Percentiles rank a stretch among this genome's conserved stretches.
phyloP scores from a whole-genome alignment of 2,888 invertebrate species.

The Cancer borealis region DNA sequence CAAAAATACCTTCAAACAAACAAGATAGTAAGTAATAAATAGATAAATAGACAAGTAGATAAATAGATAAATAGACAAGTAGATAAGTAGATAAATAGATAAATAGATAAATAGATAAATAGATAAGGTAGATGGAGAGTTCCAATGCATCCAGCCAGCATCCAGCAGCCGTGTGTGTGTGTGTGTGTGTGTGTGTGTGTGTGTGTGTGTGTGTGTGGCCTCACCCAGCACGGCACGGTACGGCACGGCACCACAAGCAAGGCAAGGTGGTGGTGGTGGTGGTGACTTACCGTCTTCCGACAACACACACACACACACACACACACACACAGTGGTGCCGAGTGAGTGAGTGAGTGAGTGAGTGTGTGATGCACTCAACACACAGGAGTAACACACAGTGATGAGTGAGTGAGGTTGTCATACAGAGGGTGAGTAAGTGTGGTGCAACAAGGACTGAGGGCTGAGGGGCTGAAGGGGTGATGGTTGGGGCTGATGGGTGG shows the following conservation, averaged over 20 bases:
- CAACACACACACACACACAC: neutral
- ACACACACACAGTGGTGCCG: too few relatives aligned
- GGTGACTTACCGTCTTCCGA: neutral
- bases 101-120: constrained; percentile 26
- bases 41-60: neutral
- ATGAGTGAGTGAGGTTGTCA: neutral
- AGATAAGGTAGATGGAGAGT: neutral
- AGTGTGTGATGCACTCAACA: neutral
- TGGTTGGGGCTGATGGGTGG: too few relatives aligned
- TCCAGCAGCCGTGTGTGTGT: neutral
- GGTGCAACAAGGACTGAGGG: neutral
- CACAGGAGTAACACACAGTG: neutral
- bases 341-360: neutral
- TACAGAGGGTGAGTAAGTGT: neutral
- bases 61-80: constrained; percentile 27
- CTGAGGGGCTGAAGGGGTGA: neutral
- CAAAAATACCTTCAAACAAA: constrained; percentile 61
- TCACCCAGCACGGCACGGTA: too few relatives aligned
- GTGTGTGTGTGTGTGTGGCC: too few relatives aligned
- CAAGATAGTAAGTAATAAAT: constrained; percentile 1
- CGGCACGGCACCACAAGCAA: too few relatives aligned
- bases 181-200: too few relatives aligned
- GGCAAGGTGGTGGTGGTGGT: neutral
- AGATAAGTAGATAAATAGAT: neutral
- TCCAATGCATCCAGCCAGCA: neutral